phyloP scores from a whole-genome alignment of 23 tunicate genomes.

The Trididemnum nubilum region DNA sequence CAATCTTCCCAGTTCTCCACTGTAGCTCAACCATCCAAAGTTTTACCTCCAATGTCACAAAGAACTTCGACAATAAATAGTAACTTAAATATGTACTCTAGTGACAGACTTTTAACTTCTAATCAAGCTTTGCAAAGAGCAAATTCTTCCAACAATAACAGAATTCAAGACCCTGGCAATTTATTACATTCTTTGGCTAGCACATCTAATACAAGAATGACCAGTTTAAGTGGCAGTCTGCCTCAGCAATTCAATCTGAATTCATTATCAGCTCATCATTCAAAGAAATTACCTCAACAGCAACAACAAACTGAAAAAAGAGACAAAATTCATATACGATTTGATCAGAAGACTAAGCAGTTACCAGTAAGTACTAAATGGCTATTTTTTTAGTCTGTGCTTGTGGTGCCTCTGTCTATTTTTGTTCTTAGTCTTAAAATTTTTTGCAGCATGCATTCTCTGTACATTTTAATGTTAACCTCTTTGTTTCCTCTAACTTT shows the following conservation, averaged over 20 bases:
- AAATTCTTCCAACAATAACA: background rate
- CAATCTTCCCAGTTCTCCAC: no score
- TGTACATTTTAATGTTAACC: no score
- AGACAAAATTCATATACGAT: constrained; percentile 37
- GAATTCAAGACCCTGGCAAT: background rate
- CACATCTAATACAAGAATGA: background rate
- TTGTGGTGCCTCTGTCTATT: no score
- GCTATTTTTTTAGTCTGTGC: no score
- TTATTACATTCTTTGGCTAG: background rate
- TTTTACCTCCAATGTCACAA: background rate
- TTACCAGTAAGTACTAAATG: background rate
- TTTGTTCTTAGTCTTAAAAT: no score
- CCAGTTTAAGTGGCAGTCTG: background rate
- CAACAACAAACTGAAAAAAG: constrained; percentile 12
- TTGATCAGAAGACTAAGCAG: constrained; percentile 33
- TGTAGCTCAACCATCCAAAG: constrained; percentile 12
- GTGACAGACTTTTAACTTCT: no score
- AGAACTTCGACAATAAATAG: background rate
- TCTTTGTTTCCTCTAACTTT: no score
- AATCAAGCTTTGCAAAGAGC: no score
- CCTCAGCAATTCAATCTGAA: no score
- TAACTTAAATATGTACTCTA: background rate
- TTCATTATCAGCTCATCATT: no score
- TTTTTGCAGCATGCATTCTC: background rate
- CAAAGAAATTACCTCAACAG: no score